Evolutionary conservation across 1,140 invertebrate genomes (phyloP).

Genomic region (Zaprionus africanus): DNA sequence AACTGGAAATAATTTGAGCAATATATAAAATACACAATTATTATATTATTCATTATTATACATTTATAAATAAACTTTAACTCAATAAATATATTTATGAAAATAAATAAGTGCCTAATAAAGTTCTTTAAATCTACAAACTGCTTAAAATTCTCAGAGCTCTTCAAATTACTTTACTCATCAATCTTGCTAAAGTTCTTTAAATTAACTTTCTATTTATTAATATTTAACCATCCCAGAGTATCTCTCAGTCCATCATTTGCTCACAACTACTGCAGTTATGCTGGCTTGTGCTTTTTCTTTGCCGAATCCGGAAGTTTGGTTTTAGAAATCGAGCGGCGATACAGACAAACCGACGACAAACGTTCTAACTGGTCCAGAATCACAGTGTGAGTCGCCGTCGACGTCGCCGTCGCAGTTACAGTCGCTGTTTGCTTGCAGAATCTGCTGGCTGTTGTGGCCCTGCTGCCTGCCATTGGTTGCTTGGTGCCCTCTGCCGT

Average conservation of each 20-base stretch:
- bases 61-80: too few species aligned
- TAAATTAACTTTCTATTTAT: not conserved
- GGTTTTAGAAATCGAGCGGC: slow-evolving; percentile 77
- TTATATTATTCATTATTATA: too few species aligned
- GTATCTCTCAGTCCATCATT: slow-evolving; percentile 2
- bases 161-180: too few species aligned
- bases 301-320: slow-evolving; percentile 58
- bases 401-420: not conserved
- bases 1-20: too few species aligned
- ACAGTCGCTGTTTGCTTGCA: not conserved
- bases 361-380: slow-evolving; percentile 20
- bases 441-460: not conserved
- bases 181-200: too few species aligned
- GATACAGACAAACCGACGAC: slow-evolving; percentile 44
- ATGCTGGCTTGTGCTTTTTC: slow-evolving; percentile 3
- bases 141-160: too few species aligned
- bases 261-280: not conserved
- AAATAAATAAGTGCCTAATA: too few species aligned
- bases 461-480: not conserved
- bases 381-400: too few species aligned
- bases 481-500: slow-evolving; percentile 19
- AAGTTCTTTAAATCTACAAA: too few species aligned
- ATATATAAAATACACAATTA: too few species aligned
- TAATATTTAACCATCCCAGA: not conserved
- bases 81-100: too few species aligned